A percentile compares a stretch with the other conserved stretches of the same genome.
These are phyloP conservation scores for Pseudobourletiella spinata DNA, from an alignment of 1,140 invertebrate species.

Conservation along the genomic window DNA sequence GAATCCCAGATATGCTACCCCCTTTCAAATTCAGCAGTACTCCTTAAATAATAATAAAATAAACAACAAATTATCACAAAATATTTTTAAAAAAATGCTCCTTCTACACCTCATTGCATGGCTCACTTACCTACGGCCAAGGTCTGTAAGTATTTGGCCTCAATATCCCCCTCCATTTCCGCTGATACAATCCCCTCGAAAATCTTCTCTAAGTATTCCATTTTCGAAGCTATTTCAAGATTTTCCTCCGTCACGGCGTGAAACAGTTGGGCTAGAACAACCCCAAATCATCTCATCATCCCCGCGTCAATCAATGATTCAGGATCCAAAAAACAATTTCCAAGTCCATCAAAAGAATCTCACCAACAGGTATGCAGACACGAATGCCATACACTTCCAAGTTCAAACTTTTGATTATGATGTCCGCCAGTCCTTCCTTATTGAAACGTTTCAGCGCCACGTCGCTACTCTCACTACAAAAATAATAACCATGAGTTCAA, in stretches of 20 bases:
- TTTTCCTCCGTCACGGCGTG: constrained; percentile 61
- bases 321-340: no score
- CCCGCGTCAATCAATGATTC: constrained; percentile 46
- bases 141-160: constrained; percentile 47
- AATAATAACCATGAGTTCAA: no score
- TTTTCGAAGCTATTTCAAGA: constrained; percentile 44
- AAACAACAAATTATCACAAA: no score
- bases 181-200: constrained; percentile 45
- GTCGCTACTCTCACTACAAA: constrained; percentile 48
- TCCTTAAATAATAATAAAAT: no score
- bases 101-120: no score
- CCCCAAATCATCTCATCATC: neutral
- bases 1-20: no score
- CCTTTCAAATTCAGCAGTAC: no score
- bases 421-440: constrained; percentile 51
- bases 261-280: constrained; percentile 51
- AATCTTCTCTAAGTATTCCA: constrained; percentile 43
- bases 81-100: no score
- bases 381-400: constrained; percentile 50
- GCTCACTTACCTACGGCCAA: constrained; percentile 44
- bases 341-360: no score
- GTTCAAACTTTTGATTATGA: constrained; percentile 56
- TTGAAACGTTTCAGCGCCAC: constrained; percentile 56
- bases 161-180: constrained; percentile 40
- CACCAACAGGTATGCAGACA: constrained; percentile 48